phyloP scores from a whole-genome alignment of 2,113 vertebrate species.

The Piprites chloris region DNA sequence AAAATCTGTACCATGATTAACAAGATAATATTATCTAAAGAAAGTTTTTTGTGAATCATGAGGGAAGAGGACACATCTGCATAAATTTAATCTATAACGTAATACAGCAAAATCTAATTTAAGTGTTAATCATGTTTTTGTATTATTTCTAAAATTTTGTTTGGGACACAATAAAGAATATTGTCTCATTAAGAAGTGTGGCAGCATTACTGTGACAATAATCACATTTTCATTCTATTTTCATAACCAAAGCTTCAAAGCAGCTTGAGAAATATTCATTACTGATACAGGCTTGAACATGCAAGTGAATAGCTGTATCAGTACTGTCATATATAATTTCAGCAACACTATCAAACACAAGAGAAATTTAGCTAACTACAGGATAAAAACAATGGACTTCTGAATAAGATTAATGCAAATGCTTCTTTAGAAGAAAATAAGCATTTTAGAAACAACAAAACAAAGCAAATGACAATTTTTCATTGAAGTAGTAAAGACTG shows the following conservation, averaged over 20 bases:
- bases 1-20: background rate
- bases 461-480: slow-evolving; percentile 31
- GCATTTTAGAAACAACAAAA: slow-evolving; percentile 31
- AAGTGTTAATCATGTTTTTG: slow-evolving; percentile 58
- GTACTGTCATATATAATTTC: slow-evolving; percentile 58
- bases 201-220: slow-evolving; percentile 53
- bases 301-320: slow-evolving; percentile 44
- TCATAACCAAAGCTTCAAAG: slow-evolving; percentile 65
- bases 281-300: slow-evolving; percentile 59
- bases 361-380: slow-evolving; percentile 52
- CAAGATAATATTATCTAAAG: background rate
- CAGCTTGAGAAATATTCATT: slow-evolving; percentile 68
- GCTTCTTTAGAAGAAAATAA: slow-evolving; percentile 62
- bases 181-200: slow-evolving; percentile 72
- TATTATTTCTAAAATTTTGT: slow-evolving; percentile 62
- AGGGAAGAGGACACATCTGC: slow-evolving; percentile 10
- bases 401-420: slow-evolving; percentile 61
- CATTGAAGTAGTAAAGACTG: slow-evolving; percentile 21
- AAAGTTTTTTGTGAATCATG: background rate
- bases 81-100: slow-evolving; percentile 15
- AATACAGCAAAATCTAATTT: slow-evolving; percentile 49
- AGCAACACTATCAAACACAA: slow-evolving; percentile 12
- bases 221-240: slow-evolving; percentile 74
- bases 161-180: slow-evolving; percentile 66
- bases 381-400: slow-evolving; percentile 22